Base-by-base conservation (phyloP, 2,888 invertebrate species). In the Nemotelus pantherinus region DNA sequence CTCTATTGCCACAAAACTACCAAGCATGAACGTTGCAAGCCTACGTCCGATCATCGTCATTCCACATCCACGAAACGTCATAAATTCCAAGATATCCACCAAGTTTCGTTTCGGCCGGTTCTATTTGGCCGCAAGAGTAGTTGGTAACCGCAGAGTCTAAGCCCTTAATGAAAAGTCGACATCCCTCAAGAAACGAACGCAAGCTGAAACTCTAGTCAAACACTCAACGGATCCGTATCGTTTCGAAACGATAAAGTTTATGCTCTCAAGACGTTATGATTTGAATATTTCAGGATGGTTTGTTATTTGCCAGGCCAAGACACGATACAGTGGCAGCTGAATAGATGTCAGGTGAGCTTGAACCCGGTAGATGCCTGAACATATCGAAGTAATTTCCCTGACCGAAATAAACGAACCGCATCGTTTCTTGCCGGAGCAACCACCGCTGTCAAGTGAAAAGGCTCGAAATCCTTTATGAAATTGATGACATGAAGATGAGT, bases 211-310 rank as follows among this genome's bases (percentile, higher is more conserved):
- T 4, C 6, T 45, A 65, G 2, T 65, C 47, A 44, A 65, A 65
- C 65, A 65, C 25, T 9, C 4, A 2, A 43, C 43, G 63, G 2
- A 63, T 41, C 63, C 43, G 43, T 44, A 45, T 2, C 65, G 65
- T 63, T 10, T 25, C 41, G 25, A 65, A 47, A 65, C 65, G 65
- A 45, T 65, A 44, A 65, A 65, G 65, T 68, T 68, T 68, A 48
- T 57, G 25, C 39, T 55, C 44, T 57, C 71, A 71, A 71, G 71
- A 71, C 71, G 71, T 55, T 71, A 71, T 71, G 55, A 71, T 71
- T 71, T 71, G 57, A 71, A 71, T 71, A 71, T 71, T 71, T 71
- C 43, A 71, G 45, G 47, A 65, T 65, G 45, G 45, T 63, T 41
- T 63, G 43, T 43, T 45, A 7, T 47, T 3, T 65, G 10, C 65